Percentiles rank a stretch among this genome's conserved stretches.
Evolutionary conservation across 2,888 invertebrate species (phyloP).

Genomic region (Drosophila macrospina): DNA sequence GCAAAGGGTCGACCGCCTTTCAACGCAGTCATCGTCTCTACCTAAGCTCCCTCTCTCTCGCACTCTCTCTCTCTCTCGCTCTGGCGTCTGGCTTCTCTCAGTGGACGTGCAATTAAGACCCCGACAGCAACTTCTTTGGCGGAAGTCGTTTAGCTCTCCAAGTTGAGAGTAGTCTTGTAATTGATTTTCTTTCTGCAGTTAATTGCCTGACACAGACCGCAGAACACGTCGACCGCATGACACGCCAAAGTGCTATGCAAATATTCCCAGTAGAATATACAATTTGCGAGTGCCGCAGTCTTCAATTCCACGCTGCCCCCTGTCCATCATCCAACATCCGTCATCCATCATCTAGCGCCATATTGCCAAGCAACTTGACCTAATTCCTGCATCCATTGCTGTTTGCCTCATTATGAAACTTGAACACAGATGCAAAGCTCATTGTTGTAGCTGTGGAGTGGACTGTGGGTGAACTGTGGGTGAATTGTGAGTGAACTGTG

Average conservation of each 20-base stretch:
- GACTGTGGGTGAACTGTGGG: slow-evolving; percentile 1
- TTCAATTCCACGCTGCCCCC: background rate
- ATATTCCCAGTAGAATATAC: slow-evolving; percentile 64
- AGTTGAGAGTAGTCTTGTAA: slow-evolving; percentile 64
- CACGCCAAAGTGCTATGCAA: slow-evolving; percentile 76
- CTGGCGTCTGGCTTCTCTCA: slow-evolving; percentile 4
- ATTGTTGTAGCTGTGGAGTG: slow-evolving; percentile 24
- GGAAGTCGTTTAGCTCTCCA: slow-evolving; percentile 73
- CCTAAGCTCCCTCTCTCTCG: background rate
- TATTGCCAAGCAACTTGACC: slow-evolving; percentile 73
- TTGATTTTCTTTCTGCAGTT: slow-evolving; percentile 69
- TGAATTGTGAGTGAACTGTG: slow-evolving; percentile 30
- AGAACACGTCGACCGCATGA: slow-evolving; percentile 63
- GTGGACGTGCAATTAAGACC: slow-evolving; percentile 55
- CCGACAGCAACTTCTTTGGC: slow-evolving; percentile 64
- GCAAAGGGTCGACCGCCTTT: slow-evolving; percentile 52
- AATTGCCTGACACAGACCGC: slow-evolving; percentile 69
- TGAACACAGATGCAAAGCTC: slow-evolving; percentile 46
- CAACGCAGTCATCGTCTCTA: slow-evolving; percentile 26
- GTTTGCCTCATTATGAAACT: slow-evolving; percentile 59
- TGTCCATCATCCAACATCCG: slow-evolving; percentile 10
- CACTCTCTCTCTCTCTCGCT: background rate
- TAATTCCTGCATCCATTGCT: slow-evolving; percentile 48
- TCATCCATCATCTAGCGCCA: slow-evolving; percentile 44
- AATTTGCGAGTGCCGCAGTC: slow-evolving; percentile 19